A percentile compares a stretch with the other conserved stretches of the same genome.
phyloP scores from a whole-genome alignment of 1,140 invertebrate genomes.

The Pollicipes pollicipes region DNA sequence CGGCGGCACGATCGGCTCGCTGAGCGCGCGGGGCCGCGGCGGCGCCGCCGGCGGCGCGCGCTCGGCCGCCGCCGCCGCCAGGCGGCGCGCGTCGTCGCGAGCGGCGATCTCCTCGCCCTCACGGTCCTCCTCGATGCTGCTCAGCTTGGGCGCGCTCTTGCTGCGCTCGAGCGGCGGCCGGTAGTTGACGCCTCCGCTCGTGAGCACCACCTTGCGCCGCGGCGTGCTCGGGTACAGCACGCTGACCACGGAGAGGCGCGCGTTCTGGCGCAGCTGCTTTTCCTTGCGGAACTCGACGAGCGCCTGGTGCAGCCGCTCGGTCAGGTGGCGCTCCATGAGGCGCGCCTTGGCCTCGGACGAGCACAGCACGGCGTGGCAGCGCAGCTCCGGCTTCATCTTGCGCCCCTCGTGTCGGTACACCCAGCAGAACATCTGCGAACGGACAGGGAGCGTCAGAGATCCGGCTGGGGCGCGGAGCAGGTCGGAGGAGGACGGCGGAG shows the following conservation, averaged over 20 bases:
- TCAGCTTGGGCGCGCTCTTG: constrained; percentile 85
- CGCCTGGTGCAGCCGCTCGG: constrained; percentile 53
- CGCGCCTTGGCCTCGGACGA: constrained; percentile 44
- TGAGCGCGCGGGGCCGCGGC: constrained; percentile 10
- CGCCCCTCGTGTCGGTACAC: constrained; percentile 77
- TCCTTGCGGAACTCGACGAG: constrained; percentile 85
- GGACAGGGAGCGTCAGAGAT: neutral
- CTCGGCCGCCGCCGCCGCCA: too few relatives aligned
- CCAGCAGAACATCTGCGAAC: constrained; percentile 52
- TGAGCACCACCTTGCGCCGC: constrained; percentile 28
- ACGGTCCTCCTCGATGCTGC: constrained; percentile 77
- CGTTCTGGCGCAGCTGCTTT: constrained; percentile 82
- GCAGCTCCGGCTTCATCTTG: constrained; percentile 82
- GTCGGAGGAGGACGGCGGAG: neutral
- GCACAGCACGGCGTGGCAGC: constrained; percentile 96
- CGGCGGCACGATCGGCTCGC: constrained; percentile 25
- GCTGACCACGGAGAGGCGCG: constrained; percentile 73
- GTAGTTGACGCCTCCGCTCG: constrained; percentile 31
- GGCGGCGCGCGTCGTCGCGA: constrained; percentile 16
- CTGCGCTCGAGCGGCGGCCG: constrained; percentile 80
- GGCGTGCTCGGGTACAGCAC: constrained; percentile 53
- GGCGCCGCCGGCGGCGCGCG: constrained; percentile 27
- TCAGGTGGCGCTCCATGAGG: constrained; percentile 52
- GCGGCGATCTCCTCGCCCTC: constrained; percentile 30
- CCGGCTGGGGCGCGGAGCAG: neutral